A percentile compares a stretch with the other conserved stretches of the same genome.
Evolutionary conservation across 2,888 invertebrate genomes (phyloP).

Genomic region (Dinocampus coccinellae): DNA sequence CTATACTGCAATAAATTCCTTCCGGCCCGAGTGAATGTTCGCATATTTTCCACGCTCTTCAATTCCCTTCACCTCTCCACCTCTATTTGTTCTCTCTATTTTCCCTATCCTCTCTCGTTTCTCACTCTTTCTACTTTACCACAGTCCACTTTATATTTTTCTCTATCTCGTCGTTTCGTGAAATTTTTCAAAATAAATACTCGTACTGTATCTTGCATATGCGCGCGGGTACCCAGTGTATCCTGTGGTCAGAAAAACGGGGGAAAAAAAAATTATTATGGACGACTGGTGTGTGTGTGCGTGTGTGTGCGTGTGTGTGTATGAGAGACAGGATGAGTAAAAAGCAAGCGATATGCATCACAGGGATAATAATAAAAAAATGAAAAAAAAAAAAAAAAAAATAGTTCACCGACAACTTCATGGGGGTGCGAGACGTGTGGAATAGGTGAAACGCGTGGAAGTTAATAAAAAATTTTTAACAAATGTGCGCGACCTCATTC

Average conservation of each 20-base stretch:
- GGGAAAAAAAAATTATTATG: background rate
- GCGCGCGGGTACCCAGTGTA: conserved; percentile 24
- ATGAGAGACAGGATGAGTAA: conserved; percentile 9
- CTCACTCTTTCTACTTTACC: no score
- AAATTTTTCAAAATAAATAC: conserved; percentile 38
- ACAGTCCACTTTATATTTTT: conserved; percentile 23
- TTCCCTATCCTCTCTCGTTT: conserved; percentile 23
- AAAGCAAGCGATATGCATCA: conserved; percentile 9
- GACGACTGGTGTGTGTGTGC: background rate
- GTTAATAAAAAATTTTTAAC: background rate
- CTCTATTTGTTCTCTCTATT: conserved; percentile 24
- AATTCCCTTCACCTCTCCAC: background rate
- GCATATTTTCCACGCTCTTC: conserved; percentile 36
- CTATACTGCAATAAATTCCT: conserved; percentile 39
- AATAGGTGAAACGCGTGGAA: background rate
- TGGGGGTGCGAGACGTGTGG: background rate
- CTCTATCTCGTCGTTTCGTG: conserved; percentile 22
- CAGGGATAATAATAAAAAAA: background rate
- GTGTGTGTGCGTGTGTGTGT: background rate
- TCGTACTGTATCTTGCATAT: conserved; percentile 22
- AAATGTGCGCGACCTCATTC: background rate
- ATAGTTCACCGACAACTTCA: conserved; percentile 15
- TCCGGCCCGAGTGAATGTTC: conserved; percentile 35
- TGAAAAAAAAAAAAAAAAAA: conserved; percentile 10
- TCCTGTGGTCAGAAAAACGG: conserved; percentile 31